Percentiles rank a stretch among this genome's conserved stretches.
Conservation (phyloP, 2,888 invertebrate species). For the Glomeris marginata region DNA sequence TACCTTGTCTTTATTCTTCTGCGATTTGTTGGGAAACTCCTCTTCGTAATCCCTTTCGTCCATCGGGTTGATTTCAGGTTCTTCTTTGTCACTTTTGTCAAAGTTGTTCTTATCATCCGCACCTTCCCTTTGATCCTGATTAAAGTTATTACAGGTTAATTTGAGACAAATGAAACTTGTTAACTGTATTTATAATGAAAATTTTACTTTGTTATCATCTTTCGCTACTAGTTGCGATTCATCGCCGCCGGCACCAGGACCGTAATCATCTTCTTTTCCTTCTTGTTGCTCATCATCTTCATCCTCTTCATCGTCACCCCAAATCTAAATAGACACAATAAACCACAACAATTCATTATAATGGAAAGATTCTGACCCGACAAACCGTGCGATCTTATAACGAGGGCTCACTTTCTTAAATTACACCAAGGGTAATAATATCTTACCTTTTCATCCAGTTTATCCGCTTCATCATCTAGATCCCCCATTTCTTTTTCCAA, state of each 20-base stretch:
- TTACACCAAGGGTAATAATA: conserved; percentile 17
- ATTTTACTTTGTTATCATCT: conserved; percentile 30
- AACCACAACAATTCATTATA: not conserved
- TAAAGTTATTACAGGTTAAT: not conserved
- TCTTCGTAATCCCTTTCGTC: conserved; percentile 20
- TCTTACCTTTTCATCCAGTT: conserved; percentile 37
- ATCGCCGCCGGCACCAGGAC: conserved; percentile 25
- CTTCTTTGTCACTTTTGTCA: conserved; percentile 60
- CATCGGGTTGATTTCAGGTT: conserved; percentile 20
- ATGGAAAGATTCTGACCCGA: too few relatives aligned
- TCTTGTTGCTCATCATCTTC: conserved; percentile 44
- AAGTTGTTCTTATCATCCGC: conserved; percentile 42
- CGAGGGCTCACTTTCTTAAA: too few relatives aligned
- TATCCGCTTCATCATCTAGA: conserved; percentile 61
- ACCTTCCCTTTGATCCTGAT: conserved; percentile 15
- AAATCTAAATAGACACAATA: conserved; percentile 27
- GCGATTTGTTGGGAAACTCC: conserved; percentile 51
- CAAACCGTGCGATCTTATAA: too few relatives aligned
- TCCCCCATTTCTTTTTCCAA: conserved; percentile 95
- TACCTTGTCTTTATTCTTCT: conserved; percentile 25
- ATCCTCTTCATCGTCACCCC: conserved; percentile 55
- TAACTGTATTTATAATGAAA: conserved; percentile 22
- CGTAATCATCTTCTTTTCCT: conserved; percentile 33
- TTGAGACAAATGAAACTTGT: not conserved
- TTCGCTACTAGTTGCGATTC: conserved; percentile 18